Conservation (phyloP, 2,888 invertebrate genomes). For the Cheilosia scutellata region DNA sequence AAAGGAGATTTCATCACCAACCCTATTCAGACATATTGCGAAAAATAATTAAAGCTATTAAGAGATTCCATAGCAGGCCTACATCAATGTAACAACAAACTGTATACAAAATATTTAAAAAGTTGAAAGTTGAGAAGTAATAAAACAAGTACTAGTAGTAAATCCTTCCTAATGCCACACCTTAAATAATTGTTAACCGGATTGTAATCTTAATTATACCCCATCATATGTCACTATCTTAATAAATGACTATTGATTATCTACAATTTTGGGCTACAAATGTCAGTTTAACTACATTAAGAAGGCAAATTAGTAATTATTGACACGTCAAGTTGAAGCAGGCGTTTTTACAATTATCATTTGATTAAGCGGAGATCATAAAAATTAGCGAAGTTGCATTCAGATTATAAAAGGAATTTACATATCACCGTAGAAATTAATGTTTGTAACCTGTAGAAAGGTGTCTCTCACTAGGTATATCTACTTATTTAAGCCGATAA, state of each 20-base stretch:
- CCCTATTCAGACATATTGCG: no score
- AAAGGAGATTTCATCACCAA: no score
- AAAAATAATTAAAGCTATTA: no score
- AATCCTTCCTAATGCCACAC: background rate
- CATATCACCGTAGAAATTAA: no score
- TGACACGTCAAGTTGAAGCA: background rate
- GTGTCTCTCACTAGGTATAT: no score
- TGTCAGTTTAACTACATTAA: slow-evolving; percentile 3
- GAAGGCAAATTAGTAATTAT: slow-evolving; percentile 17
- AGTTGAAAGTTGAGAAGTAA: background rate
- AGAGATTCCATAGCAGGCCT: no score
- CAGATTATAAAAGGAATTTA: background rate
- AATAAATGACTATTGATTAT: slow-evolving; percentile 15
- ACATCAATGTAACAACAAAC: background rate
- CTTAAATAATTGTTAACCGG: slow-evolving; percentile 8
- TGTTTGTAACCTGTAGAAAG: no score
- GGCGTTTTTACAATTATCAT: no score
- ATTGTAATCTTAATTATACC: slow-evolving; percentile 25
- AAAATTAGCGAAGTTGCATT: background rate
- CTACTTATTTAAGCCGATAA: background rate
- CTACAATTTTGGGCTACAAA: slow-evolving; percentile 26
- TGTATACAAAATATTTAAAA: background rate
- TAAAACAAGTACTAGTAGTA: background rate
- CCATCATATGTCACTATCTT: slow-evolving; percentile 2
- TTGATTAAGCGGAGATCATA: background rate